Evolutionary conservation across 2,797 vertebrate genomes (phyloP).

Genomic region (Trachurus trachurus): DNA sequence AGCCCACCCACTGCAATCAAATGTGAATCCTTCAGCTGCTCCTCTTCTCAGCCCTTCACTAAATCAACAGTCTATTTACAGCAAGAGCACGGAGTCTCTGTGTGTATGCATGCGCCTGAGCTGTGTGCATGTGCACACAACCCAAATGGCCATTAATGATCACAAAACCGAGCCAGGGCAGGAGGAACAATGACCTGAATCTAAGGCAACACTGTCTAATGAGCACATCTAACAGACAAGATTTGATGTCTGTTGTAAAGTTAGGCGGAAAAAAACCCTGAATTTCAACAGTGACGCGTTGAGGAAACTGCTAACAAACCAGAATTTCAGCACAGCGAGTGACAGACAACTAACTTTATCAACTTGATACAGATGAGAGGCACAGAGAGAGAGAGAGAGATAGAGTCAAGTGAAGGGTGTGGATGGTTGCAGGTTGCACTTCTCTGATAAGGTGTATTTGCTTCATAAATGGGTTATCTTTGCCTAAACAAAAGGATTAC

Average conservation of each 20-base stretch:
- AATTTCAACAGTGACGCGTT: conserved; percentile 29
- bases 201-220: conserved; percentile 56
- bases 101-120: conserved; percentile 8
- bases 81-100: conserved; percentile 39
- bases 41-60: conserved; percentile 72
- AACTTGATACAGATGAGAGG: conserved; percentile 52
- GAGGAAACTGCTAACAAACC: conserved; percentile 26
- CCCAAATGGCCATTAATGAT: conserved; percentile 66
- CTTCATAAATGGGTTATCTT: not conserved
- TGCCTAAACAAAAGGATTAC: not conserved
- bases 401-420: conserved; percentile 48
- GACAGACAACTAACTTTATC: conserved; percentile 52
- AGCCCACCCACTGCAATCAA: conserved; percentile 82
- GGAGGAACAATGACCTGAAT: conserved; percentile 62
- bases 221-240: conserved; percentile 52
- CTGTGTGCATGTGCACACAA: conserved; percentile 41
- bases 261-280: conserved; percentile 4
- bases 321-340: conserved; percentile 1
- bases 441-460: conserved; percentile 45
- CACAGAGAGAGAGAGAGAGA: conserved; percentile 18
- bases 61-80: conserved; percentile 82
- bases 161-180: conserved; percentile 56
- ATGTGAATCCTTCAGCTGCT: conserved; percentile 76
- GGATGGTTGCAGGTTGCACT: conserved; percentile 35
- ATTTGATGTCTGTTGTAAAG: conserved; percentile 23